These are phyloP conservation scores for Dusona sp. DNA, from an alignment of 2,888 invertebrate genomes.

Conservation along the genomic window DNA sequence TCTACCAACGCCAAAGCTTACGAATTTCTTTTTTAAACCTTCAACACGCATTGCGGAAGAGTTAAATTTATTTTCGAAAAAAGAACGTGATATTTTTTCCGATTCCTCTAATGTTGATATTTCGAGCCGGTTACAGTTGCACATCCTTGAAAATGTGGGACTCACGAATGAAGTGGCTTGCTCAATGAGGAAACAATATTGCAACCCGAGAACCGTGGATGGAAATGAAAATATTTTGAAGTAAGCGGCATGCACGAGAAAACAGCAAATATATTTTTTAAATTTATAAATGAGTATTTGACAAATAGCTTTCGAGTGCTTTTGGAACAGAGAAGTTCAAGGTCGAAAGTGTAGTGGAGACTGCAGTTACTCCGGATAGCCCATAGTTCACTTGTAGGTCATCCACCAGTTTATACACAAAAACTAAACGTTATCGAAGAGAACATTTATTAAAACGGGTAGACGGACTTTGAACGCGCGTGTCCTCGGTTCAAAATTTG, in stretches of 20 bases:
- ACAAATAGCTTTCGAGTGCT: background rate
- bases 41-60: background rate
- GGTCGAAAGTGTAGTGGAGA: background rate
- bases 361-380: slow-evolving; percentile 30
- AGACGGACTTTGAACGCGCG: slow-evolving; percentile 8
- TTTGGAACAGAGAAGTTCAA: background rate
- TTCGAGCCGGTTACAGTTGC: too few relatives aligned
- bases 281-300: background rate
- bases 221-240: background rate
- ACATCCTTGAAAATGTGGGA: background rate
- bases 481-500: slow-evolving; percentile 10
- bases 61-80: background rate
- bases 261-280: background rate
- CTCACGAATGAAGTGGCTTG: background rate
- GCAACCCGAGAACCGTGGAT: background rate
- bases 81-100: background rate
- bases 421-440: background rate
- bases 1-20: too few relatives aligned
- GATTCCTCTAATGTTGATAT: background rate
- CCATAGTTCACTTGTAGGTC: background rate
- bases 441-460: background rate
- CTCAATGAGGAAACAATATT: background rate
- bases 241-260: background rate
- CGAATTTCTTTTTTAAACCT: background rate
- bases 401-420: background rate